Conservation (phyloP, 92 coral and sea anemone species). For the Muricea muricata region DNA sequence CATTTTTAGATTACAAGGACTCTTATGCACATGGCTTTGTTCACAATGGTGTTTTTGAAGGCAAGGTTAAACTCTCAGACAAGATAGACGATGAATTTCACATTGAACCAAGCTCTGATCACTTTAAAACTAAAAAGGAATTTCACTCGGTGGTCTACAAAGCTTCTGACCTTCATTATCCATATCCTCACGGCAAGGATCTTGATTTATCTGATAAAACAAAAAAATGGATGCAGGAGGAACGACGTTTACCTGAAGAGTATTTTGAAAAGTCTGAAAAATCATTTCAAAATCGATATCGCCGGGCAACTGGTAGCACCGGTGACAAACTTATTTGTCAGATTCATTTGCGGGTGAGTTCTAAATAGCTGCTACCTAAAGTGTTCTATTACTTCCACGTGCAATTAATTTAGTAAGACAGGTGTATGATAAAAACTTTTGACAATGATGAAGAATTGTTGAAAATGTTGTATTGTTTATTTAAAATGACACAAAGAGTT, state of each 20-base stretch:
- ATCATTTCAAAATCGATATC: slow-evolving; percentile 77
- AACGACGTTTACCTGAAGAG: slow-evolving; percentile 66
- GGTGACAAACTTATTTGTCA: slow-evolving; percentile 64
- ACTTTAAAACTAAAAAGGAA: slow-evolving; percentile 73
- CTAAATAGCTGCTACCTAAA: not conserved
- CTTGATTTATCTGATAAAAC: slow-evolving; percentile 76
- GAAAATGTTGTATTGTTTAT: no score
- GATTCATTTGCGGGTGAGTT: slow-evolving; percentile 77
- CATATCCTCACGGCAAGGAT: slow-evolving; percentile 78
- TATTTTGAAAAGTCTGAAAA: slow-evolving; percentile 43
- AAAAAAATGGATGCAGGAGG: slow-evolving; percentile 86
- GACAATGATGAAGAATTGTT: no score
- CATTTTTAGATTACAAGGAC: slow-evolving; percentile 61
- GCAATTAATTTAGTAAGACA: no score
- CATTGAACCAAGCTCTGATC: slow-evolving; percentile 80
- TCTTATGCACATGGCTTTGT: slow-evolving; percentile 92
- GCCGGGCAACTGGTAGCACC: slow-evolving; percentile 63
- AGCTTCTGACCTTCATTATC: slow-evolving; percentile 79
- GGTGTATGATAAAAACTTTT: no score
- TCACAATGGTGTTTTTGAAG: slow-evolving; percentile 85
- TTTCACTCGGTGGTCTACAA: slow-evolving; percentile 91
- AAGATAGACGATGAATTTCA: slow-evolving; percentile 77
- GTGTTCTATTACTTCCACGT: no score
- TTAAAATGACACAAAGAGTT: no score
- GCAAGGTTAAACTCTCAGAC: slow-evolving; percentile 75